Evolutionary conservation across 2,113 vertebrate genomes (phyloP).

Genomic region (Perccottus glenii): DNA sequence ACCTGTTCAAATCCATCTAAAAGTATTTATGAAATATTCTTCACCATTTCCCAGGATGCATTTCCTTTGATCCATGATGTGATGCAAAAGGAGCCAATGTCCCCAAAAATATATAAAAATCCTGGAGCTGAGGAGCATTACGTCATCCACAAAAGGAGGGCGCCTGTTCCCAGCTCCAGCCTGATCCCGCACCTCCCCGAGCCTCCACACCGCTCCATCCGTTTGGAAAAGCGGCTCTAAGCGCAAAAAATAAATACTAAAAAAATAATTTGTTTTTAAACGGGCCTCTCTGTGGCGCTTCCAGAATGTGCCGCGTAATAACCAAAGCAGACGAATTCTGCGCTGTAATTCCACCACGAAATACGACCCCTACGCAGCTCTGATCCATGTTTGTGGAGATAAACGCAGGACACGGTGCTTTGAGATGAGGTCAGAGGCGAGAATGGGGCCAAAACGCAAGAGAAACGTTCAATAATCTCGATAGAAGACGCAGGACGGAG

Average conservation of each 20-base stretch:
- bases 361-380: neutral
- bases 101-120: neutral
- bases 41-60: too few species aligned
- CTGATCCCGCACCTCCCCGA: neutral
- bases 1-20: too few species aligned
- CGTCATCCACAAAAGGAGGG: slow-evolving; percentile 2
- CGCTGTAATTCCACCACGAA: neutral
- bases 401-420: neutral
- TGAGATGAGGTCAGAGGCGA: neutral
- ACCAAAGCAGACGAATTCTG: neutral
- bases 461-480: neutral
- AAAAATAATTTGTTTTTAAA: too few species aligned
- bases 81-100: neutral
- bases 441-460: neutral
- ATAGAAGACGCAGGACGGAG: neutral
- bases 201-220: neutral
- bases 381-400: neutral
- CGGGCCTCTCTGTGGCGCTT: neutral
- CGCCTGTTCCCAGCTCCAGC: neutral
- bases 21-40: too few species aligned
- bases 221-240: neutral
- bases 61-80: neutral
- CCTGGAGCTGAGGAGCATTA: neutral
- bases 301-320: neutral
- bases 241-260: neutral